A percentile compares a stretch with the other conserved stretches of the same genome.
Evolutionary conservation across 2,888 invertebrate genomes (phyloP).

Genomic region (Coleophora deauratella): DNA sequence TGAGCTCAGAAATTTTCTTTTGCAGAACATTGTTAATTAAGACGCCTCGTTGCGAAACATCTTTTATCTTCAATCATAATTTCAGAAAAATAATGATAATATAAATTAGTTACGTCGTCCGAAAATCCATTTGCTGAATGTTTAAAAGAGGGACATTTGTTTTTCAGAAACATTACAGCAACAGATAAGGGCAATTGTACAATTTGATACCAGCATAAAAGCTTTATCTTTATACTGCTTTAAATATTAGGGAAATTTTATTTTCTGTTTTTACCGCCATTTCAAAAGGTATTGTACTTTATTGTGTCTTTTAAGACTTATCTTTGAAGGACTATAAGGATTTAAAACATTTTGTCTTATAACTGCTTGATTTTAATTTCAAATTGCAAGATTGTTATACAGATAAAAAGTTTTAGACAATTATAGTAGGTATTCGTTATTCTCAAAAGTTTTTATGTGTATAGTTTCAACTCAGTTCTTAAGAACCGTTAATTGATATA

Average conservation of each 20-base stretch:
- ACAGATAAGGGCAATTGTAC: constrained; percentile 24
- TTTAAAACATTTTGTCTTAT: neutral
- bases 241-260: constrained; percentile 34
- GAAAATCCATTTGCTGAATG: constrained; percentile 22
- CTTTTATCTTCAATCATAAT: constrained; percentile 11
- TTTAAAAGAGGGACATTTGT: constrained; percentile 19
- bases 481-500: no score
- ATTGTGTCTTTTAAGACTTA: neutral
- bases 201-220: constrained; percentile 25
- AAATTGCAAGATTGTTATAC: no score
- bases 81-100: constrained; percentile 25
- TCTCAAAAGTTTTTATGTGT: no score
- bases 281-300: neutral
- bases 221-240: constrained; percentile 30
- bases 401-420: no score
- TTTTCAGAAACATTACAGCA: constrained; percentile 15
- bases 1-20: no score
- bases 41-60: no score
- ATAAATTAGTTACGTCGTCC: constrained; percentile 25
- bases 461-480: no score
- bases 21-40: no score
- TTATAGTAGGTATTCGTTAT: no score
- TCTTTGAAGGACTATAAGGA: neutral
- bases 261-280: constrained; percentile 18
- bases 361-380: no score